Evolutionary conservation across 2,797 vertebrate genomes (phyloP).

Genomic region (Salarias fasciatus): DNA sequence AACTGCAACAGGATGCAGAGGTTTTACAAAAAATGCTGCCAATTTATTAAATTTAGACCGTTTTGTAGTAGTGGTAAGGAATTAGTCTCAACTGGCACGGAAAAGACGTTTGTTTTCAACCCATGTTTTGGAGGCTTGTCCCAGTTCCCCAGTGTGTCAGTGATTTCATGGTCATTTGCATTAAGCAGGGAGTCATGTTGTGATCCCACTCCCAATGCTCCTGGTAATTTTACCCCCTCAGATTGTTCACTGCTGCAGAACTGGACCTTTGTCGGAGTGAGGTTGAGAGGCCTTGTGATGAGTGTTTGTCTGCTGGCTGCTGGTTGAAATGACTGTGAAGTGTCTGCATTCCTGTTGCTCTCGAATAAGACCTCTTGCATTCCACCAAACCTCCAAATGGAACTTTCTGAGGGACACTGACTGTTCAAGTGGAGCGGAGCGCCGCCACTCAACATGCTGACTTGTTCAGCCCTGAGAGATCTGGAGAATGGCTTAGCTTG

Average conservation of each 20-base stretch:
- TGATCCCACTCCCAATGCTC: constrained; percentile 16
- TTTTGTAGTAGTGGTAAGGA: too few relatives aligned
- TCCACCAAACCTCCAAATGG: constrained; percentile 39
- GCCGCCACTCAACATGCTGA: constrained; percentile 25
- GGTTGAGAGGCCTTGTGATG: constrained; percentile 47
- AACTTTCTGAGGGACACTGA: constrained; percentile 51
- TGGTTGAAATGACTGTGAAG: constrained; percentile 47
- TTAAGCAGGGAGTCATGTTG: constrained; percentile 9
- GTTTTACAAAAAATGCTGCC: too few relatives aligned
- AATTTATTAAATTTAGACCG: too few relatives aligned
- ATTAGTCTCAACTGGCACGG: too few relatives aligned
- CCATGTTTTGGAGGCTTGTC: too few relatives aligned
- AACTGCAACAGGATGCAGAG: too few relatives aligned
- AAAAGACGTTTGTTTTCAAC: too few relatives aligned
- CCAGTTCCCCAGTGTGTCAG: background rate
- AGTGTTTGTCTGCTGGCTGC: constrained; percentile 58
- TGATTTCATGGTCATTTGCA: background rate
- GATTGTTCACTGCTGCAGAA: constrained; percentile 18
- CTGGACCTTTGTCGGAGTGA: constrained; percentile 26
- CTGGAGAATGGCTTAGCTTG: constrained; percentile 21
- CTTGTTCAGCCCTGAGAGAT: constrained; percentile 26
- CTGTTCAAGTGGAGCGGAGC: constrained; percentile 25
- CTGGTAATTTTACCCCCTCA: constrained; percentile 22
- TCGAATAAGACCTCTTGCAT: constrained; percentile 47
- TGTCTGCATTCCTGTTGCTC: constrained; percentile 31